These are phyloP conservation scores for Melieria crassipennis DNA, from an alignment of 2,888 invertebrate species.

Conservation along the genomic window DNA sequence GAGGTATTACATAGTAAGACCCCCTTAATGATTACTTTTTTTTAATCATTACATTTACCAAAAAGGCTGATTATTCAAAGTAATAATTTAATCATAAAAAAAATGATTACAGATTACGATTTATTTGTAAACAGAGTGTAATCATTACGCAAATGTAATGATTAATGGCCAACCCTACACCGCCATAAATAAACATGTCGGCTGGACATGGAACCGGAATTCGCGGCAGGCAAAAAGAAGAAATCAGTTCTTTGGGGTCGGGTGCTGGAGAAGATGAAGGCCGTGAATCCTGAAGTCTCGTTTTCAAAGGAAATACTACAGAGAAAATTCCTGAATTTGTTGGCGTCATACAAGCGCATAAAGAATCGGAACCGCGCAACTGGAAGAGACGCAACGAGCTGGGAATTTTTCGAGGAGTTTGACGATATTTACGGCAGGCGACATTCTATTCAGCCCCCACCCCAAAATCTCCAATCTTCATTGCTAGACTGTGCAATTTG, in stretches of 20 bases:
- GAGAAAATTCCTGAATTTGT: constrained; percentile 30
- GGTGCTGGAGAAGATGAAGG: constrained; percentile 27
- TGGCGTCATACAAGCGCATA: constrained; percentile 32
- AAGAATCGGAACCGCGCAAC: constrained; percentile 32
- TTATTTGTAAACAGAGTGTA: too few relatives aligned
- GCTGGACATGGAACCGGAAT: too few relatives aligned
- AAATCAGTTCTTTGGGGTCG: constrained; percentile 35
- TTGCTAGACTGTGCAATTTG: not conserved
- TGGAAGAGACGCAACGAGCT: constrained; percentile 27
- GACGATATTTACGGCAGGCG: constrained; percentile 34
- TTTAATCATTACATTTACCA: too few relatives aligned
- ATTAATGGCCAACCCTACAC: too few relatives aligned
- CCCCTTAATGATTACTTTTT: too few relatives aligned
- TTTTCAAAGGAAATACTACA: constrained; percentile 18
- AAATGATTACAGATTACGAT: too few relatives aligned
- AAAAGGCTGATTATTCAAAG: too few relatives aligned
- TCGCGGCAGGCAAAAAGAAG: constrained; percentile 17
- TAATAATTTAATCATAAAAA: too few relatives aligned
- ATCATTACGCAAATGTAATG: too few relatives aligned
- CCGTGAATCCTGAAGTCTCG: constrained; percentile 3
- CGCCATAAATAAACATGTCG: too few relatives aligned
- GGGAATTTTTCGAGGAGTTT: constrained; percentile 29
- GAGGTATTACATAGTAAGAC: too few relatives aligned
- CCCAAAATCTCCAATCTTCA: constrained; percentile 18
- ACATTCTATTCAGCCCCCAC: constrained; percentile 31